phyloP scores from a whole-genome alignment of 2,888 invertebrate genomes.

The Herminia tarsipennalis region DNA sequence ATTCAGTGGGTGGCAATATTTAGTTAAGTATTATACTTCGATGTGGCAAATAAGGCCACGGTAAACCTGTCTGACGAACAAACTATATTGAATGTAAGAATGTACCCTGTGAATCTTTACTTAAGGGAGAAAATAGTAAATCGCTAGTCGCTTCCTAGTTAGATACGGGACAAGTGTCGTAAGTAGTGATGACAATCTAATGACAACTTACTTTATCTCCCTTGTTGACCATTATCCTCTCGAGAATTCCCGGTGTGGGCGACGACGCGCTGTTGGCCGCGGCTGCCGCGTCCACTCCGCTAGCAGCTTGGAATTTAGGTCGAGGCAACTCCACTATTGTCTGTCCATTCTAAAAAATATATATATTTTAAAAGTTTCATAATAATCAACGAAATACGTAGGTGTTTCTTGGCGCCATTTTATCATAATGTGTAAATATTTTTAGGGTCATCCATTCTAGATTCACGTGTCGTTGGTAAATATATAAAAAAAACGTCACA shows the following conservation, averaged over 20 bases:
- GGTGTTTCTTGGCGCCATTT: conserved; percentile 12
- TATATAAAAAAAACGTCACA: background rate
- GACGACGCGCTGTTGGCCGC: conserved; percentile 87
- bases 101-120: no score
- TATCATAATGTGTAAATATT: conserved; percentile 7
- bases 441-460: background rate
- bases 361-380: conserved; percentile 6
- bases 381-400: conserved; percentile 1
- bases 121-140: no score
- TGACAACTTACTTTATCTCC: conserved; percentile 86
- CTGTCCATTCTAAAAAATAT: conserved; percentile 86
- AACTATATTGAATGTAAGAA: background rate
- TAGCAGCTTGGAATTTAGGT: conserved; percentile 84
- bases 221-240: conserved; percentile 93
- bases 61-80: no score
- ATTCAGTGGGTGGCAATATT: no score
- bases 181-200: no score
- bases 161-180: no score
- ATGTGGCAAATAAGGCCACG: no score
- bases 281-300: conserved; percentile 59
- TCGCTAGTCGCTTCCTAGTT: no score
- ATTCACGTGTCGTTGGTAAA: background rate
- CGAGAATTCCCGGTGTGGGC: conserved; percentile 98
- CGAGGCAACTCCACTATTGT: conserved; percentile 87
- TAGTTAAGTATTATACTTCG: no score